Conservation (phyloP, 1,140 invertebrate species). For the Branchinecta lindahli region DNA sequence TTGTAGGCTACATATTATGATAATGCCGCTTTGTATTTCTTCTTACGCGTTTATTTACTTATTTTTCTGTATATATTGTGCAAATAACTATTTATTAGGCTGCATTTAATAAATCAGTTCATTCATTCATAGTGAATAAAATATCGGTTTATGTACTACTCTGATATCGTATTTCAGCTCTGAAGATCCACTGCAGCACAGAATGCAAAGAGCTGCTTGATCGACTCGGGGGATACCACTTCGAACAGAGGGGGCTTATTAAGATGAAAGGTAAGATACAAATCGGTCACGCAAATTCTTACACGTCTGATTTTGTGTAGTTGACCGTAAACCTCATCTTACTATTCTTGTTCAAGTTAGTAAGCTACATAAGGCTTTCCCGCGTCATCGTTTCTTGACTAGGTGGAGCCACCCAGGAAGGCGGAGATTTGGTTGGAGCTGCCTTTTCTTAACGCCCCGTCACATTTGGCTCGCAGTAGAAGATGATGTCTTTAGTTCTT, state of each 20-base stretch:
- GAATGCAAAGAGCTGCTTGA: conserved; percentile 55
- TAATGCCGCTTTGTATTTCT: no score
- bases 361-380: not conserved
- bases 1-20: no score
- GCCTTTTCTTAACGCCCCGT: no score
- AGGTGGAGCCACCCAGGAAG: not conserved
- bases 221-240: conserved; percentile 58
- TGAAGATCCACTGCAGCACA: conserved; percentile 69
- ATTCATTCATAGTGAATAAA: no score
- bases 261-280: conserved; percentile 69
- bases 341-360: conserved; percentile 19
- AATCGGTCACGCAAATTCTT: not conserved
- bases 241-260: conserved; percentile 64
- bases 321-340: no score
- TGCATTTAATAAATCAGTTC: no score
- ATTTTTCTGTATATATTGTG: no score
- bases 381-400: not conserved
- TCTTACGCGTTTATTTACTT: no score
- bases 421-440: no score
- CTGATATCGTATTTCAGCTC: conserved; percentile 38
- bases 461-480: no score
- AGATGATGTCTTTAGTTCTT: no score
- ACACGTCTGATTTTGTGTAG: not conserved
- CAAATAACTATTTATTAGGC: no score
- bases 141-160: not conserved